Percentiles rank a stretch among this genome's conserved stretches.
Evolutionary conservation across 1,140 invertebrate species (phyloP).

Genomic region (Ceratoteleas bidentatus): DNA sequence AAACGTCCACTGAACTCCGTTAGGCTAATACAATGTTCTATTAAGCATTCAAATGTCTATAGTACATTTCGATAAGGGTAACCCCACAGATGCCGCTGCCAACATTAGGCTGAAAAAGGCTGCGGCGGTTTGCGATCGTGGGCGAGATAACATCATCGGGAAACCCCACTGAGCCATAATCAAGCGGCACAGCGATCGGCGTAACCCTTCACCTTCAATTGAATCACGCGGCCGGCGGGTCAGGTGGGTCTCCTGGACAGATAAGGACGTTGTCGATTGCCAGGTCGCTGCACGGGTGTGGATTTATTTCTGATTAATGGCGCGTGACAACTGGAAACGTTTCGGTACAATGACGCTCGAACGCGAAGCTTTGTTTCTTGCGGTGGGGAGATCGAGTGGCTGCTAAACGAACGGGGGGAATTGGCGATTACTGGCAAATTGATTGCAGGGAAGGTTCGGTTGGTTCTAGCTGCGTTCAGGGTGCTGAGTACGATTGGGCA

Average conservation of each 20-base stretch:
- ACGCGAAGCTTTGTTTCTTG: slow-evolving; percentile 30
- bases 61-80: too few species aligned
- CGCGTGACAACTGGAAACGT: slow-evolving; percentile 42
- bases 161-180: slow-evolving; percentile 19
- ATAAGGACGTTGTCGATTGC: slow-evolving; percentile 46
- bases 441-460: too few species aligned
- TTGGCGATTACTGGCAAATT: too few species aligned
- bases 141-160: slow-evolving; percentile 30
- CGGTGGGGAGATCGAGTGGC: too few species aligned
- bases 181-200: not conserved
- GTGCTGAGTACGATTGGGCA: too few species aligned
- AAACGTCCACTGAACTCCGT: too few species aligned
- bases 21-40: too few species aligned
- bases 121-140: not conserved
- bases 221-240: slow-evolving; percentile 23
- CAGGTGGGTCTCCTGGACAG: slow-evolving; percentile 34
- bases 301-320: slow-evolving; percentile 58
- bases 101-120: not conserved
- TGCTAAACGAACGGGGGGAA: too few species aligned
- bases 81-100: not conserved
- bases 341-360: slow-evolving; percentile 22
- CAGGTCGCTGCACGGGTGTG: not conserved
- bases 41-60: too few species aligned
- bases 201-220: slow-evolving; percentile 6
- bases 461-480: too few species aligned